Conservation (phyloP, 2,888 invertebrate genomes). For the Zhuqinia jingwanae region DNA sequence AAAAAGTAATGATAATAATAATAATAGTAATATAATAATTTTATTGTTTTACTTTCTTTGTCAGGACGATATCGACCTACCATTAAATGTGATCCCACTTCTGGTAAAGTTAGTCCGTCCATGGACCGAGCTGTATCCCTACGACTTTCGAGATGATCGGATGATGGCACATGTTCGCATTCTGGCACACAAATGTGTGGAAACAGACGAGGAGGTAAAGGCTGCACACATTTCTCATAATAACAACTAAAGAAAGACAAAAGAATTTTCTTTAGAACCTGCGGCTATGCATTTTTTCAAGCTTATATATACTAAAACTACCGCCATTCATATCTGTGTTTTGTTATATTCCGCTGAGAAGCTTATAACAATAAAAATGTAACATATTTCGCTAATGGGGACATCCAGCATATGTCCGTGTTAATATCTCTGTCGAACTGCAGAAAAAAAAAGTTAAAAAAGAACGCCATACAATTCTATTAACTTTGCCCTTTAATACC, state of each 20-base stretch:
- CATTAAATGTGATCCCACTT: conserved; percentile 85
- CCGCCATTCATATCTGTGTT: neutral
- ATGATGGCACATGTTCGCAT: conserved; percentile 95
- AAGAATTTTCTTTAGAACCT: conserved; percentile 23
- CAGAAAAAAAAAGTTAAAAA: neutral
- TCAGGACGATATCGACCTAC: conserved; percentile 67
- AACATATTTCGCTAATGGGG: conserved; percentile 50
- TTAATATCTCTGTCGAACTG: conserved; percentile 20
- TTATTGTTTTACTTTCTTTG: conserved; percentile 33
- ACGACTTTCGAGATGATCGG: conserved; percentile 97
- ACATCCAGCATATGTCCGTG: conserved; percentile 18
- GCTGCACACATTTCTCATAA: neutral
- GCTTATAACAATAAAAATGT: conserved; percentile 45
- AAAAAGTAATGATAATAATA: neutral
- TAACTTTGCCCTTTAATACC: conserved; percentile 5
- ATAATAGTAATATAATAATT: conserved; percentile 13
- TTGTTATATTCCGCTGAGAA: neutral
- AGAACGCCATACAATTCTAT: neutral
- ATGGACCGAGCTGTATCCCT: conserved; percentile 98
- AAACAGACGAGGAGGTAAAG: conserved; percentile 82
- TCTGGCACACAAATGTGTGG: conserved; percentile 91
- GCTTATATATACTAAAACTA: no score
- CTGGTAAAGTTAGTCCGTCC: conserved; percentile 84
- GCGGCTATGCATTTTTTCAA: neutral
- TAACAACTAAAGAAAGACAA: neutral